Conservation (phyloP, 2,113 vertebrate genomes). For the Cyphomyrus discorhynchus region DNA sequence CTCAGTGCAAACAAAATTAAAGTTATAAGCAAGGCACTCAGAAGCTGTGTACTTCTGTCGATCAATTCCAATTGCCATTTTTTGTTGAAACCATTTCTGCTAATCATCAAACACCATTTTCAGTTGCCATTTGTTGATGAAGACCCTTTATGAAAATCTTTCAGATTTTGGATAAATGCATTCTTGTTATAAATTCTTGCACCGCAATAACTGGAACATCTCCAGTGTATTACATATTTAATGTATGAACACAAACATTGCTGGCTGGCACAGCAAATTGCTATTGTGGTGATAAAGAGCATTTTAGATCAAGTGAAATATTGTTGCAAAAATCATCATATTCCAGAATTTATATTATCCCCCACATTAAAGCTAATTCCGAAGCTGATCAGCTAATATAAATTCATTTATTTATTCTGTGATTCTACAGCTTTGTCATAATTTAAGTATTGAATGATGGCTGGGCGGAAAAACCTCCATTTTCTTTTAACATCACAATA, state of each 20-base stretch:
- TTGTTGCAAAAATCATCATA: background rate
- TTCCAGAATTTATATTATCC: background rate
- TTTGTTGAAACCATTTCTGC: background rate
- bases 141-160: background rate
- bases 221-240: background rate
- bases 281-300: background rate
- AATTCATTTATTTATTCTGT: background rate
- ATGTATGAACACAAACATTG: constrained; percentile 3
- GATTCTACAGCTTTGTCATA: background rate
- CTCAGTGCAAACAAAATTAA: background rate
- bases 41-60: background rate
- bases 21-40: background rate
- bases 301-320: background rate
- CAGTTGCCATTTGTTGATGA: background rate
- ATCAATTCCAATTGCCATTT: background rate
- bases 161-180: background rate
- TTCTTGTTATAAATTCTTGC: background rate
- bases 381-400: background rate
- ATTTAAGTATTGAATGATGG: background rate
- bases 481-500: background rate
- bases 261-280: background rate
- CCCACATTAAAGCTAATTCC: background rate
- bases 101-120: background rate
- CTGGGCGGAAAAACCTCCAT: background rate
- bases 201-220: background rate